A percentile compares a stretch with the other conserved stretches of the same genome.
Conservation (phyloP, 2,113 vertebrate genomes). For the Pao palembangensis region DNA sequence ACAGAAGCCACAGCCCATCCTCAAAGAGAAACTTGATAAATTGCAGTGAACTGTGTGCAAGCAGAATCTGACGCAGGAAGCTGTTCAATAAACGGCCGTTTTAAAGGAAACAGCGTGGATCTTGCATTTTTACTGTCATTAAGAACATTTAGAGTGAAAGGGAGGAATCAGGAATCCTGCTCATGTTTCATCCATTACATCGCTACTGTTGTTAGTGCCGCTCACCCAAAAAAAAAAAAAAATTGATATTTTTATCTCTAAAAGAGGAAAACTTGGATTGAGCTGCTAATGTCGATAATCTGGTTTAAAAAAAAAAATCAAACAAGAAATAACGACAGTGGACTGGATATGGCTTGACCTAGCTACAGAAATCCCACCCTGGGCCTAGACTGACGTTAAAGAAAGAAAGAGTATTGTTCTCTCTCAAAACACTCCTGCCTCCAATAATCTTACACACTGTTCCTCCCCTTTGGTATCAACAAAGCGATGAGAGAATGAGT, state of each 20-base stretch:
- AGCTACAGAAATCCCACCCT: not conserved
- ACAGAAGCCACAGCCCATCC: not conserved
- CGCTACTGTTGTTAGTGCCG: conserved; percentile 17
- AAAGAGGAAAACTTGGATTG: not conserved
- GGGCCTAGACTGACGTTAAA: not conserved
- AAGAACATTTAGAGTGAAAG: conserved; percentile 36
- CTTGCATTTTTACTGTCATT: conserved; percentile 5
- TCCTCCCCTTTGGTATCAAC: conserved; percentile 26
- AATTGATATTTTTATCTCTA: too few relatives aligned
- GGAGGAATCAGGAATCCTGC: conserved; percentile 13
- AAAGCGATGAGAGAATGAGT: conserved; percentile 57
- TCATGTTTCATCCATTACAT: conserved; percentile 35
- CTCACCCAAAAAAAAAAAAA: conserved; percentile 4
- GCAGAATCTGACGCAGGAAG: conserved; percentile 22
- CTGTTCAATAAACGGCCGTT: conserved; percentile 18
- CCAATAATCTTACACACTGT: conserved; percentile 11
- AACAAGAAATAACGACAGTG: conserved; percentile 4
- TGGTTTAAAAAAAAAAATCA: too few relatives aligned
- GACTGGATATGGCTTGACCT: not conserved
- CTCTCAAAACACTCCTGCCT: not conserved
- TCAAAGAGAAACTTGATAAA: not conserved
- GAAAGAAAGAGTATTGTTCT: conserved; percentile 18
- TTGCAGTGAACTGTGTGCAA: conserved; percentile 16
- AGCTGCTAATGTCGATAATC: too few relatives aligned
- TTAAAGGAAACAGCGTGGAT: not conserved